phyloP scores from a whole-genome alignment of 2,113 vertebrate genomes.

The Calidris pugnax region DNA sequence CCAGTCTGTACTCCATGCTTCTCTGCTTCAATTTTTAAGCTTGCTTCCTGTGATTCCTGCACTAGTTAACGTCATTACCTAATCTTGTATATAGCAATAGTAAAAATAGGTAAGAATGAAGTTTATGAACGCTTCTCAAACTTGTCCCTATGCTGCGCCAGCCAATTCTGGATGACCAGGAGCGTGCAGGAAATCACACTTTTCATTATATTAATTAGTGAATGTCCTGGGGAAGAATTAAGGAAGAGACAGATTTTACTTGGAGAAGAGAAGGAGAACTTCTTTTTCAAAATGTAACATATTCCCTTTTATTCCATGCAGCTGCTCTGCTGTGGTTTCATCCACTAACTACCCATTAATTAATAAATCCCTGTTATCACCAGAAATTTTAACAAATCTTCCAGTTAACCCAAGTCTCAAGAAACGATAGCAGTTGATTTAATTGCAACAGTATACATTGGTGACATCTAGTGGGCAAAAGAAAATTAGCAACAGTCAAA shows the following conservation, averaged over 20 bases:
- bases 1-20: no score
- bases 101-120: background rate
- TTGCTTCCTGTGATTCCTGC: background rate
- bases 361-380: no score
- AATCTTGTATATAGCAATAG: fast-evolving
- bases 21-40: background rate
- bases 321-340: background rate
- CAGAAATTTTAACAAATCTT: background rate
- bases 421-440: fast-evolving
- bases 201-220: fast-evolving
- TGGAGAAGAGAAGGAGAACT: background rate
- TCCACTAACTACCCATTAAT: fast-evolving
- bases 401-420: fast-evolving
- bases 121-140: fast-evolving
- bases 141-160: background rate
- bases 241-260: background rate
- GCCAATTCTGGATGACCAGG: background rate
- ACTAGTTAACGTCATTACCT: no score
- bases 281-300: background rate
- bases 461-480: conserved; percentile 27
- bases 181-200: background rate
- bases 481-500: background rate
- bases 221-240: background rate
- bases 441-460: background rate
- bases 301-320: background rate